Conservation (phyloP, 2,113 vertebrate genomes). For the Gasterosteus aculeatus region DNA sequence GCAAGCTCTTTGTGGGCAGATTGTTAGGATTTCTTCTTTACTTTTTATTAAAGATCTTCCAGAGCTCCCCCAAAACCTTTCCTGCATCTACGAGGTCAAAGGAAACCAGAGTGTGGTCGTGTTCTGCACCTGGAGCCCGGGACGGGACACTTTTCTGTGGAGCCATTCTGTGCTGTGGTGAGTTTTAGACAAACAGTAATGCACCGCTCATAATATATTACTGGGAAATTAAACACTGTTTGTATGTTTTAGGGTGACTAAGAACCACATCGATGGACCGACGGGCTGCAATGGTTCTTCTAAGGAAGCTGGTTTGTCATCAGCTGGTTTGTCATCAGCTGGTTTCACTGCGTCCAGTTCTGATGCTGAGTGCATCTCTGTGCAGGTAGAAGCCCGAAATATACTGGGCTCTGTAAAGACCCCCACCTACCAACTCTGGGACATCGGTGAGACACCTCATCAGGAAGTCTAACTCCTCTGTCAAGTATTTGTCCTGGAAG, state of each 20-base stretch:
- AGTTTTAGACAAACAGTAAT: constrained; percentile 26
- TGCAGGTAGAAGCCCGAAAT: constrained; percentile 62
- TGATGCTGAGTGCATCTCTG: constrained; percentile 48
- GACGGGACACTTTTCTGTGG: constrained; percentile 62
- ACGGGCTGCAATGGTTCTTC: not conserved
- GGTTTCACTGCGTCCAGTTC: constrained; percentile 43
- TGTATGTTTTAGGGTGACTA: constrained; percentile 69
- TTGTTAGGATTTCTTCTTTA: not conserved
- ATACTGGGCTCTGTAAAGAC: constrained; percentile 59
- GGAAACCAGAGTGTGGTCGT: constrained; percentile 48
- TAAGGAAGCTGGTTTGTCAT: not conserved
- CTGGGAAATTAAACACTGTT: constrained; percentile 3
- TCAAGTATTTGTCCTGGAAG: not conserved
- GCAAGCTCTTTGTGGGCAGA: not conserved
- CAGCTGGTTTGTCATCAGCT: constrained; percentile 30
- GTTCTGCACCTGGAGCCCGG: constrained; percentile 74
- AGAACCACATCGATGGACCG: not conserved
- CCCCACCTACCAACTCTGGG: constrained; percentile 60
- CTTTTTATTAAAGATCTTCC: constrained; percentile 59
- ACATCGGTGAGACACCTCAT: constrained; percentile 71
- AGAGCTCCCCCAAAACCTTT: constrained; percentile 63
- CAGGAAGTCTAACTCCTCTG: not conserved
- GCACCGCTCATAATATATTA: too few species aligned
- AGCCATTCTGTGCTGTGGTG: constrained; percentile 60
- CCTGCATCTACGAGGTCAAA: constrained; percentile 59